A percentile compares a stretch with the other conserved stretches of the same genome.
Evolutionary conservation across 1,140 invertebrate genomes (phyloP).

Genomic region (Sarcophaga peregrina): DNA sequence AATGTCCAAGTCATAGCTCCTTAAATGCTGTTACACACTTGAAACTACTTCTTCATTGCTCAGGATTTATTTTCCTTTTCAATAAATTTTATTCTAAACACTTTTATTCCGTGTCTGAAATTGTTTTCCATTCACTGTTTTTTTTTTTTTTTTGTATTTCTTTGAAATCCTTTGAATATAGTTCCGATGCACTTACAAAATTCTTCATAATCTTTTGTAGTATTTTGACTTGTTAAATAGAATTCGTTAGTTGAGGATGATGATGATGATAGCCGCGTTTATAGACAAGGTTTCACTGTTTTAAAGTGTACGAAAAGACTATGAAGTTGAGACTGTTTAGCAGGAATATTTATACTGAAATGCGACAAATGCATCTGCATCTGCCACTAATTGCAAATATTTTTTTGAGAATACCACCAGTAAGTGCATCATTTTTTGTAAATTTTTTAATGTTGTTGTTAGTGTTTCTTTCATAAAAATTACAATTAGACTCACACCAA

Average conservation of each 20-base stretch:
- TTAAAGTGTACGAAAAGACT: slow-evolving; percentile 36
- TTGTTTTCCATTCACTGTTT: too few species aligned
- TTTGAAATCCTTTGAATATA: too few species aligned
- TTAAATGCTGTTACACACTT: too few species aligned
- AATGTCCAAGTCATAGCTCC: too few species aligned
- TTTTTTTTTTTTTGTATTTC: too few species aligned
- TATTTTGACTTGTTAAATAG: too few species aligned
- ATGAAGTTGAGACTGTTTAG: slow-evolving; percentile 36
- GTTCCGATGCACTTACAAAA: slow-evolving; percentile 26
- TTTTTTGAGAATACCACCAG: neutral
- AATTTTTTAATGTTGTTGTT: neutral
- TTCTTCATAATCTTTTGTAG: slow-evolving; percentile 26
- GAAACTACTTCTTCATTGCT: too few species aligned
- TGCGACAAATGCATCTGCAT: slow-evolving; percentile 33
- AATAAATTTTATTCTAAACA: too few species aligned
- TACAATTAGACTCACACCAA: neutral
- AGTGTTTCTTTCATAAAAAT: neutral
- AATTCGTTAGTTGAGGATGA: too few species aligned
- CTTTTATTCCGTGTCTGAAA: too few species aligned
- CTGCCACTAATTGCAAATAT: slow-evolving; percentile 9
- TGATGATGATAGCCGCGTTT: neutral
- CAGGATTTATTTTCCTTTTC: too few species aligned
- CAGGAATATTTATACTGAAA: slow-evolving; percentile 49
- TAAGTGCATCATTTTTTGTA: neutral
- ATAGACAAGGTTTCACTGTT: neutral